Evolutionary conservation across 2,888 invertebrate species (phyloP).

Genomic region (Phortica okadai): DNA sequence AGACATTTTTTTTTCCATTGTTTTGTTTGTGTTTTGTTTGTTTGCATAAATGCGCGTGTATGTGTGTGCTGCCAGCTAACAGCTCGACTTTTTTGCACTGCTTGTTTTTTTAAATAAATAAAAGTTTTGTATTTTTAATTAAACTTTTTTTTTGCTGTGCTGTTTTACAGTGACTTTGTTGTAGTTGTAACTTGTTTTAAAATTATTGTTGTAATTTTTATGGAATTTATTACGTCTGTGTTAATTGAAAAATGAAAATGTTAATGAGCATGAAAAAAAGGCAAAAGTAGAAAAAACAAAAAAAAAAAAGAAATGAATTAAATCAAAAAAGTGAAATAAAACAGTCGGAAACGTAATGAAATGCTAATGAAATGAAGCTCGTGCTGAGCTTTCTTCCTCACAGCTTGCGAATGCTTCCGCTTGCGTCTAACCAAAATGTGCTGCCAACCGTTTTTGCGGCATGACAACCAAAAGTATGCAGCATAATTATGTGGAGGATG

Average conservation of each 20-base stretch:
- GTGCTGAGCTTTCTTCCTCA: neutral
- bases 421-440: slow-evolving; percentile 28
- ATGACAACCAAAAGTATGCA: slow-evolving; percentile 36
- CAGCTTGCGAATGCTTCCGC: slow-evolving; percentile 43
- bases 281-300: slow-evolving; percentile 3
- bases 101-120: slow-evolving; percentile 60
- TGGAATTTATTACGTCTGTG: slow-evolving; percentile 70
- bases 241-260: slow-evolving; percentile 72
- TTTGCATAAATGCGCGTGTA: neutral
- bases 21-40: slow-evolving; percentile 52
- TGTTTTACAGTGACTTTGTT: slow-evolving; percentile 42
- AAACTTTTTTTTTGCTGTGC: slow-evolving; percentile 57
- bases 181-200: slow-evolving; percentile 35
- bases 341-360: slow-evolving; percentile 50
- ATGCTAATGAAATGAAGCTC: slow-evolving; percentile 61
- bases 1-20: slow-evolving; percentile 45
- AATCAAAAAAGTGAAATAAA: slow-evolving; percentile 36
- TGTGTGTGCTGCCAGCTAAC: slow-evolving; percentile 17
- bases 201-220: slow-evolving; percentile 51
- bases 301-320: slow-evolving; percentile 6
- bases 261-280: slow-evolving; percentile 58
- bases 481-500: slow-evolving; percentile 31
- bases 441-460: slow-evolving; percentile 15
- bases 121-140: slow-evolving; percentile 69
- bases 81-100: slow-evolving; percentile 64